Evolutionary conservation across 2,797 vertebrate genomes (phyloP), one percentile per base, ranked within the genome.

Genomic region (Dryobates pubescens): DNA sequence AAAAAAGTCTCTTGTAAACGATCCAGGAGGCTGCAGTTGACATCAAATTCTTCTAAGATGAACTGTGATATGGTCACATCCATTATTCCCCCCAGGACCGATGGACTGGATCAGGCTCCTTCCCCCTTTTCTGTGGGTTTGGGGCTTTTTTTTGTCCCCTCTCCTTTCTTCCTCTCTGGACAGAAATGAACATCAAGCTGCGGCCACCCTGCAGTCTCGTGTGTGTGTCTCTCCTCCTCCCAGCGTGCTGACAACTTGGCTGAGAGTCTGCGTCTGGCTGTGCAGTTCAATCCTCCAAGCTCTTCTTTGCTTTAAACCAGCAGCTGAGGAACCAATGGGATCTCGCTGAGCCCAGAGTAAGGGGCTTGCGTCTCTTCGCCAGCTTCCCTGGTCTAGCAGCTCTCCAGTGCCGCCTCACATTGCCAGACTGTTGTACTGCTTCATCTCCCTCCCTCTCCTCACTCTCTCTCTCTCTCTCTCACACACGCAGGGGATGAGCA

Each of bases 1-100:
- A 97, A 97, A 90, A 98, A 98, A 97, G 98, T 98, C 95, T 98
- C 98, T 92, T 98, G 98, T 62, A 98, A 97, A 41, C 96, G 97
- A 59, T 98, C 98, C 75, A 98, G 96, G 80, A 99, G 98, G 97
- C 98, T 99, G 97, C 99, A 99, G 96, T 99, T 99, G 56, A 98
- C 97, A 95, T 99, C 98, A 92, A 99, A 98, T 96, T 99, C 98
- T 80, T 98, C 98, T 12, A 98, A 96, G 61, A 99, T 93, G 89
- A 96, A 92, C 54, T 94, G 95, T 59, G 98, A 91, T 73, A 97
- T 59, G 51, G 93, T 97, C 61, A 93, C 94, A 76, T 97, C 97
- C 98, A 98, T 98, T 45, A 95, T 89, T 92, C 43, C 54, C 82
- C 58, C 69, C 4, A 36, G 94, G 95, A 92, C 79, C 71, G 88